Base-by-base conservation (phyloP, 2,113 vertebrate genomes). In the Dicrurus megarhynchus region DNA sequence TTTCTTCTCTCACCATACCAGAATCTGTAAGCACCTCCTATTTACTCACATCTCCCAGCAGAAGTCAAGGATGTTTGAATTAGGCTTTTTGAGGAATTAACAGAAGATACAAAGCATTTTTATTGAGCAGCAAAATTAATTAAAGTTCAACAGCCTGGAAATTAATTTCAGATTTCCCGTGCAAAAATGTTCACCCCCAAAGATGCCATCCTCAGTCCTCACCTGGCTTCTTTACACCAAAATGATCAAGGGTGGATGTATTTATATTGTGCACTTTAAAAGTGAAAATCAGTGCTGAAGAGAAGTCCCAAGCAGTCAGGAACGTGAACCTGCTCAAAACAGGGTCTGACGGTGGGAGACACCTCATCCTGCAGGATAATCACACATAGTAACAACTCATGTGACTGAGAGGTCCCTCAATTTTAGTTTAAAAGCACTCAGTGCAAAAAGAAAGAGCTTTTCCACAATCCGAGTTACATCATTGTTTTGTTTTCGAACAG, bases 121-220 rank as follows among this genome's bases (percentile, higher is more conserved):
- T 75, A 84, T 71, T 75, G 84, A 92, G 68, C 21, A 78, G 39
- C 49, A 84, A 87, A 89, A 67, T 56, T 70, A 93, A 95, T 90
- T 90, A 55, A 77, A 83, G 74, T 90, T 87, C 61, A 94, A 70
- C 63, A 79, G 79, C 46, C 28, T 85, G 27, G 70, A 92, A 92
- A 95, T 79, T 85, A 4, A 89, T 77, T 95, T 90, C n/a, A 74
- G n/a, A 71, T 92, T 92, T 94, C 37, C 15, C 32, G 18, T 20
- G 33, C 4, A 65, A 86, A 83, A 44, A 19, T 3, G 1, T 11
- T 78, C 56, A 61, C 55, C 87, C 61, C 39, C 35, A 77, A 24
- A 64, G 57, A 50, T 32, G 18, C 11, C 16, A 14, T 74, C 83
- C 70, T 78, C 49, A 49, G 35, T 23, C 27, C 24, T 60, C 67